Conservation (phyloP, 2,113 vertebrate species). For the Burhinus bistriatus region DNA sequence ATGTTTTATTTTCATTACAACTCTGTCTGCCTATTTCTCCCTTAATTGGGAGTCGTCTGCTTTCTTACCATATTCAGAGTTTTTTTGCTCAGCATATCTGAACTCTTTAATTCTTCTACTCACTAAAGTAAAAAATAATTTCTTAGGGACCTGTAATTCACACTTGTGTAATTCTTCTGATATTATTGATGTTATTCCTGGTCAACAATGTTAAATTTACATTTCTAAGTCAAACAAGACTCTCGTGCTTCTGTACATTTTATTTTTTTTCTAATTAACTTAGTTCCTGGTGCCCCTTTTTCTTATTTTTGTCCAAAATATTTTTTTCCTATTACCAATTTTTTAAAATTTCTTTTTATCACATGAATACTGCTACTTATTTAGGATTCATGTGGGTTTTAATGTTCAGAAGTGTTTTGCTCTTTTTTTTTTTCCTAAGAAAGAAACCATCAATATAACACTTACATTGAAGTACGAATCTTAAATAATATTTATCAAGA, state of each 20-base stretch:
- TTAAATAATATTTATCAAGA: neutral
- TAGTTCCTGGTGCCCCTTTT: neutral
- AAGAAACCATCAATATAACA: neutral
- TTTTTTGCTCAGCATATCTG: neutral
- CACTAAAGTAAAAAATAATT: neutral
- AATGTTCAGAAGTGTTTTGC: neutral
- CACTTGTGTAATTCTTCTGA: neutral
- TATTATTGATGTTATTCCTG: neutral
- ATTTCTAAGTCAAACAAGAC: neutral
- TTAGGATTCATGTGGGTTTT: neutral
- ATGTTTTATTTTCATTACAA: constrained; percentile 35
- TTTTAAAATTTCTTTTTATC: neutral
- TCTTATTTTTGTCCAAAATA: neutral
- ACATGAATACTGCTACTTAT: neutral
- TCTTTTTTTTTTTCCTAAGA: neutral
- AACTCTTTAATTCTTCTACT: neutral
- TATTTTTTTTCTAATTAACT: neutral
- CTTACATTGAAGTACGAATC: neutral
- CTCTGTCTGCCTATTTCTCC: neutral
- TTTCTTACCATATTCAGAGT: neutral
- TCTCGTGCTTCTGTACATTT: neutral
- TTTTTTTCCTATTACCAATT: neutral
- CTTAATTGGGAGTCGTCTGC: neutral
- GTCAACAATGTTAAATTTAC: neutral
- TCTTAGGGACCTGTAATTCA: neutral